These are phyloP conservation scores for Leiothrix lutea DNA, from an alignment of 2,113 vertebrate species.

Conservation along the genomic window DNA sequence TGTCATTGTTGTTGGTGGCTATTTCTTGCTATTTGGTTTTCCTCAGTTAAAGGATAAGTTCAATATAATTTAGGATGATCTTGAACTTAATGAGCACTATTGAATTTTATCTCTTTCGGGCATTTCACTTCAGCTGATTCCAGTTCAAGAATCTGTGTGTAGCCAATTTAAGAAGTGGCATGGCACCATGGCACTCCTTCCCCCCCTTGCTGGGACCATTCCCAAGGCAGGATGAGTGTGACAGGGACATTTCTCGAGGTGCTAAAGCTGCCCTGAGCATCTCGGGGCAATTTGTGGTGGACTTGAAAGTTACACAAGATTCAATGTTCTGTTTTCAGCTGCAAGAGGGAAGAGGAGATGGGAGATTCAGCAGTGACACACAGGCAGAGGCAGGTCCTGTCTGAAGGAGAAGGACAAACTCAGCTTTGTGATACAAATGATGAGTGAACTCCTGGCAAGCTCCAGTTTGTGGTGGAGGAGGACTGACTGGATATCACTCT, in stretches of 20 bases:
- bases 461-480: not conserved
- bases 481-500: not conserved
- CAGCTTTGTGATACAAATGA: not conserved
- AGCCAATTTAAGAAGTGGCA: not conserved
- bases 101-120: not conserved
- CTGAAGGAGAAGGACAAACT: not conserved
- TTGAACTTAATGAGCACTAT: not conserved
- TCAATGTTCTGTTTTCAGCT: not conserved
- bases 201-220: not conserved
- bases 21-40: not conserved
- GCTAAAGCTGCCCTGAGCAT: not conserved
- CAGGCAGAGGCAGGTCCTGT: not conserved
- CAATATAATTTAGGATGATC: not conserved
- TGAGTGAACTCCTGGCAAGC: not conserved
- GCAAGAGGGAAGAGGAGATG: not conserved
- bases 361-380: not conserved
- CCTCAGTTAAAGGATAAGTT: not conserved
- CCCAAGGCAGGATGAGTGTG: not conserved
- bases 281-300: not conserved
- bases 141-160: not conserved
- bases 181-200: not conserved
- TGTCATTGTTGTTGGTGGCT: not conserved
- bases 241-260: not conserved
- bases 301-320: not conserved
- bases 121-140: not conserved